These are phyloP conservation scores for Drosophila sordidula DNA, from an alignment of 2,888 invertebrate species.

Conservation along the genomic window DNA sequence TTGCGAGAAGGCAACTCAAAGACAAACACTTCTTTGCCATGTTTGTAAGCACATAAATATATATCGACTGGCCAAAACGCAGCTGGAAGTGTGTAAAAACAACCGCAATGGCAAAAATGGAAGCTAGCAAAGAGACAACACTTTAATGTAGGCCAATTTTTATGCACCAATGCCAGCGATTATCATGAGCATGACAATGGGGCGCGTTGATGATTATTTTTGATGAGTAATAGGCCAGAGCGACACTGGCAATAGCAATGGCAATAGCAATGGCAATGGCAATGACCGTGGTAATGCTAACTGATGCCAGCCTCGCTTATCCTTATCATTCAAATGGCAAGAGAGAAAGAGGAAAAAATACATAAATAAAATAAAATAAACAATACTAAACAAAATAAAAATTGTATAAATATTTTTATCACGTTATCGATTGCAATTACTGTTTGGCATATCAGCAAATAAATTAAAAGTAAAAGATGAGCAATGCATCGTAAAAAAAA, in stretches of 20 bases:
- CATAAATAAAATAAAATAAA: conserved; percentile 8
- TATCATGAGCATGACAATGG: conserved; percentile 40
- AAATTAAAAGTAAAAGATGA: conserved; percentile 63
- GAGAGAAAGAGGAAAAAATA: conserved; percentile 2
- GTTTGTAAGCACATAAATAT: neutral
- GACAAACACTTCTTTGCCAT: neutral
- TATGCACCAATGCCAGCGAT: conserved; percentile 30
- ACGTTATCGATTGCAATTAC: conserved; percentile 79
- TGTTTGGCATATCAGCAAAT: conserved; percentile 65
- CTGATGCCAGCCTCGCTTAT: conserved; percentile 33
- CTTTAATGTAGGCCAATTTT: conserved; percentile 26
- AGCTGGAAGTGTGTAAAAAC: neutral
- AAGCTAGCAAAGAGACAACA: neutral
- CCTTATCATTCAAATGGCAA: conserved; percentile 39
- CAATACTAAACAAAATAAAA: conserved; percentile 33
- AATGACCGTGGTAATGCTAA: conserved; percentile 25
- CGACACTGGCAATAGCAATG: conserved; percentile 54
- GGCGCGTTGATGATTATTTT: conserved; percentile 42
- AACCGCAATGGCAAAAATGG: neutral
- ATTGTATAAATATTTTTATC: conserved; percentile 71
- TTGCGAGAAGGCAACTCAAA: neutral
- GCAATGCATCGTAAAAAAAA: conserved; percentile 50
- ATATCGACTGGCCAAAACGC: conserved; percentile 1
- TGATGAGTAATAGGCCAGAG: conserved; percentile 62
- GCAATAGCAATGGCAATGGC: conserved; percentile 52